Evolutionary conservation across 2,888 invertebrate genomes (phyloP), one percentile per base, ranked within the genome.

Genomic region (Scrobipalpa atriplicella): DNA sequence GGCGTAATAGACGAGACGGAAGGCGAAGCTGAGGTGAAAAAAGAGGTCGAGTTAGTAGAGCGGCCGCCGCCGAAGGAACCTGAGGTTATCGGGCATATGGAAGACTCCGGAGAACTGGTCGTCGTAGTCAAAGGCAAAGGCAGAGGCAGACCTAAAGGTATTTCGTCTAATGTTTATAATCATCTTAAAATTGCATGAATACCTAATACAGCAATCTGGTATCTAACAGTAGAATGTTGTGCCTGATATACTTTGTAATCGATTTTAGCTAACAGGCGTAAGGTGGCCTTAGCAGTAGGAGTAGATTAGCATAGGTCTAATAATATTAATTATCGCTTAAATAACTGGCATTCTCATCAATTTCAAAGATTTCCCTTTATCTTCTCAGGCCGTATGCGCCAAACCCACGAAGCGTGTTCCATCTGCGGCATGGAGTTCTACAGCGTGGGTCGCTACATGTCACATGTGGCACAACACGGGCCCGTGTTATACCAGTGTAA

Each of bases 31-130:
- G 92, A 92, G 1, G 65, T 75, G 0, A 81, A 91, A 72, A 73
- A 72, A 36, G 75, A 76, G 6, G 47, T 60, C 0, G 68, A 74
- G 10, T 13, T 68, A 0, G 72, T 64, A 29, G 19, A 71, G 0
- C 80, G 80, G 0, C 71, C 76, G 18, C 79, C 78, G 18, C 73
- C 82, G 1, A 85, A 82, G 67, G 84, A 85, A 70, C 86, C 90
- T 0, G 94, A 95, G 83, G 89, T 95, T 38, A 96, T 96, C 69
- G 96, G 96, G 0, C 95, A 95, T 74, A 83, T 95, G 69, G 95
- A 95, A 82, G 92, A 93, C 21, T 92, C 94, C 1, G 95, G 95
- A 0, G 95, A 95, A 78, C 86, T 95, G 0, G 94, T 95, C 10
- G 90, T 95, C 16, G 92, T 95, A 2, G 94, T 94, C 69, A 93